Percentiles rank a stretch among this genome's conserved stretches.
These are phyloP conservation scores for Drosophila kikkawai DNA, from an alignment of 1,140 invertebrate species.

Conservation along the genomic window DNA sequence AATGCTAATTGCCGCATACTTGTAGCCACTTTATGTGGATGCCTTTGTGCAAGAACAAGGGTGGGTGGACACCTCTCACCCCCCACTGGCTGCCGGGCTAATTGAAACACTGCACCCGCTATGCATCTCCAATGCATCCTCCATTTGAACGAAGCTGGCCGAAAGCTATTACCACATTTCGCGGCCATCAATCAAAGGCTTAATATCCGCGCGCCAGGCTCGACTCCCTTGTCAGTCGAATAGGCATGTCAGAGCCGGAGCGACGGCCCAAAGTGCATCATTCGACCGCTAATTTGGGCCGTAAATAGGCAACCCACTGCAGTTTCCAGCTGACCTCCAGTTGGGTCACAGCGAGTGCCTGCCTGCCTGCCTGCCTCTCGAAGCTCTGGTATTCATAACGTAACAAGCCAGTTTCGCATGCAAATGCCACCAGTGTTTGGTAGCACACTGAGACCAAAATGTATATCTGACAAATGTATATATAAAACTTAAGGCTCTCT, in stretches of 20 bases:
- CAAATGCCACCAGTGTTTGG: slow-evolving; percentile 48
- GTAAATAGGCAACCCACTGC: slow-evolving; percentile 37
- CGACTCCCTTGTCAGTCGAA: slow-evolving; percentile 25
- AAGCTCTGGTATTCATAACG: slow-evolving; percentile 60
- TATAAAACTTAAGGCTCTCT: neutral
- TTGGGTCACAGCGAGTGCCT: slow-evolving; percentile 7
- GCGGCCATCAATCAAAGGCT: slow-evolving; percentile 51
- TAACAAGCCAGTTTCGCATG: slow-evolving; percentile 56
- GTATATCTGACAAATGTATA: neutral
- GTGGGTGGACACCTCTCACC: slow-evolving; percentile 7
- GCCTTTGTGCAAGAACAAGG: slow-evolving; percentile 41
- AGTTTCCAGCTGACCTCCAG: slow-evolving; percentile 26
- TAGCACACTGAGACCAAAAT: neutral
- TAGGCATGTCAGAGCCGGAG: slow-evolving; percentile 31
- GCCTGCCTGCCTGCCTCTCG: neutral
- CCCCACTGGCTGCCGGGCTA: slow-evolving; percentile 13
- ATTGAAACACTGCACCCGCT: slow-evolving; percentile 30
- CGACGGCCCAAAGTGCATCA: slow-evolving; percentile 47
- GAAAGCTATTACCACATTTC: slow-evolving; percentile 47
- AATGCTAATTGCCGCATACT: slow-evolving; percentile 78
- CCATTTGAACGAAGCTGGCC: slow-evolving; percentile 7
- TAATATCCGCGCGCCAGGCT: slow-evolving; percentile 62
- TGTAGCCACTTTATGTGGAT: slow-evolving; percentile 60
- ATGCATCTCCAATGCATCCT: neutral
- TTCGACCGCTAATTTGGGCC: slow-evolving; percentile 59